Base-by-base conservation (phyloP, 1,140 invertebrate genomes). In the Musca vetustissima region DNA sequence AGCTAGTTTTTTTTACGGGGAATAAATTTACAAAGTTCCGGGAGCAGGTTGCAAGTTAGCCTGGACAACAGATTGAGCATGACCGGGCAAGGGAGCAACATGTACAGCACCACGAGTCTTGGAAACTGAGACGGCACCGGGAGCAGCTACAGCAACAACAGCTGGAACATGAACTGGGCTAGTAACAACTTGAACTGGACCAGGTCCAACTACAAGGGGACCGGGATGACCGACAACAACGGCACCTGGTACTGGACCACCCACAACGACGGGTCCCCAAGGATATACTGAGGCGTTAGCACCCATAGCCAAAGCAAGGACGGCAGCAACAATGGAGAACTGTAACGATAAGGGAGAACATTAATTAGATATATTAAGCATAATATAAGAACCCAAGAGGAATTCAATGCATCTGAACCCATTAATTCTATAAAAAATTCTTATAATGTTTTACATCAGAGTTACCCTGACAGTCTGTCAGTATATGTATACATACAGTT, bases 81-180 rank as follows among this genome's bases (percentile, higher is more conserved):
- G 85, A 72, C 84, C 83, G 32, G 84, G 84, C 72, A 85, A 73
- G 6, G 85, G 85, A 49, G 85, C 85, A 19, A 83, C 80, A 69
- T 85, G 85, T 22, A 85, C 75, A 49, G 85, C 83, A 28, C 85
- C 85, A 61, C 84, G 83, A 15, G 83, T 85, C 69, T 85, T 84
- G 69, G 85, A 84, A 59, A 85, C 84, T 73, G 85, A 85, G 36
- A 72, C 75, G 21, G 75, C 78, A 15, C 69, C 74, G 0, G 78
- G 74, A 32, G 78, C 76, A 11, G 75, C 76, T 25, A 79, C 70
- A 2, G 74, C 74, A 1, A 74, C 74, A 13, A 43, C n/a, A 9
- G 48, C 47, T 9, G 68, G n/a, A 21, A 53, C 48, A 8, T 28
- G 50, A 47, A 22, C 19, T 25, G 36, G 25, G 17, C 24, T 11